These are phyloP conservation scores for Antheraea pernyi DNA, from an alignment of 1,140 invertebrate genomes.

Conservation along the genomic window DNA sequence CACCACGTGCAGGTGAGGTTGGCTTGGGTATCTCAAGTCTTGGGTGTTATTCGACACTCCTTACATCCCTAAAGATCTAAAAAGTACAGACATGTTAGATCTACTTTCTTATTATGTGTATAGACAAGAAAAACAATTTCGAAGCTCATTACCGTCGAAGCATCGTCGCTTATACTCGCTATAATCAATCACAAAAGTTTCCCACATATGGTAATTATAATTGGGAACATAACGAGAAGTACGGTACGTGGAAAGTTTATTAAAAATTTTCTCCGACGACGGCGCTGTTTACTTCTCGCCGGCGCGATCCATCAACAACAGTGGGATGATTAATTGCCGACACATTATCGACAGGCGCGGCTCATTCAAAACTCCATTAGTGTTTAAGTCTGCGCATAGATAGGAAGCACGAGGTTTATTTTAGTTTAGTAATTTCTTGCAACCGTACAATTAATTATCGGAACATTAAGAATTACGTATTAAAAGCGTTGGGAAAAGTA, in stretches of 20 bases:
- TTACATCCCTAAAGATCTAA: no score
- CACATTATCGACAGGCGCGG: slow-evolving; percentile 22
- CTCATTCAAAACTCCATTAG: slow-evolving; percentile 25
- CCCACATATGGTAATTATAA: neutral
- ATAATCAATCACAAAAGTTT: neutral
- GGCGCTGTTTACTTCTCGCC: slow-evolving; percentile 15
- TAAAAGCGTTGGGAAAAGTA: no score
- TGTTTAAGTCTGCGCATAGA: slow-evolving; percentile 15
- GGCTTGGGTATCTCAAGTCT: no score
- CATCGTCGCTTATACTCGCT: neutral
- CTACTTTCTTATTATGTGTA: no score
- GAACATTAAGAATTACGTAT: no score
- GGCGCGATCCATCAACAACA: slow-evolving; percentile 19
- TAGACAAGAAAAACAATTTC: neutral
- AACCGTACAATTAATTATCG: no score
- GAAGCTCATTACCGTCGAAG: neutral
- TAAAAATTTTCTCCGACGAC: neutral
- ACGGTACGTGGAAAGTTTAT: neutral
- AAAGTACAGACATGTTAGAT: no score
- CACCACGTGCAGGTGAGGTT: no score
- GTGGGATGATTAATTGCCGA: slow-evolving; percentile 21
- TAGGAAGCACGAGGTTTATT: neutral
- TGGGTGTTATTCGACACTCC: no score
- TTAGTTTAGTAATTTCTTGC: slow-evolving; percentile 1
- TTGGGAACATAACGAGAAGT: neutral